Base-by-base conservation (phyloP, 53 echinoderm and acorn worm genomes). In the Zoroaster sp. region DNA sequence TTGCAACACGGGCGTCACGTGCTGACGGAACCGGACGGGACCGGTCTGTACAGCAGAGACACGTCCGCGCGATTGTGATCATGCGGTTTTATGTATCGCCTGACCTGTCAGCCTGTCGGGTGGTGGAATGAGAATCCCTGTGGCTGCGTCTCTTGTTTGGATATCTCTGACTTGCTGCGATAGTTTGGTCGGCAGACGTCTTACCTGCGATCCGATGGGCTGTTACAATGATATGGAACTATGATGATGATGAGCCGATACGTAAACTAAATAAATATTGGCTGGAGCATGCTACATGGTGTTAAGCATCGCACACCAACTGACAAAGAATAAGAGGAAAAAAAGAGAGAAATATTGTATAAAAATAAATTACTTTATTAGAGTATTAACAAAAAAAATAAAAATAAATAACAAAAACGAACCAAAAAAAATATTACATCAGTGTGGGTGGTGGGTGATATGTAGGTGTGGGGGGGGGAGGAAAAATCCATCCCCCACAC, bases 381-480 rank as follows among this genome's bases (percentile, higher is more conserved):
- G 70, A 49, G 71, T 47, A 70, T 70, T 69, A 36, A 30, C 31
- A 71, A 32, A 69, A 71, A 18, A 85, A 81, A 85, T 35, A 45
- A 71, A 69, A 85, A 71, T 23, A 70, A 69, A 66, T 42, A 80
- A 41, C 1, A 82, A 66, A 66, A 83, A 83, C 0, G 40, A 39
- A 47, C 0, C 45, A 81, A 83, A 69, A 71, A 43, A 28, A 44
- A 42, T 33, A 82, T 41, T 35, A 45, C 31, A 32, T 68, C 46
- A 38, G 46, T 85, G 85, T 85, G 85, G 85, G 85, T 85, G 85
- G 71, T 85, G 85, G 85, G 85, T 85, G 36, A 85, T 54, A 35
- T 70, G 85, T 70, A 85, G 54, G 45, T 71, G 70, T 85, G 69
- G 85, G 69, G 78, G 34, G 54, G 78, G 69, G 83, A 42, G 17